Percentiles rank a stretch among this genome's conserved stretches.
Evolutionary conservation across 2,113 vertebrate species (phyloP).

Genomic region (Lanius ludovicianus): DNA sequence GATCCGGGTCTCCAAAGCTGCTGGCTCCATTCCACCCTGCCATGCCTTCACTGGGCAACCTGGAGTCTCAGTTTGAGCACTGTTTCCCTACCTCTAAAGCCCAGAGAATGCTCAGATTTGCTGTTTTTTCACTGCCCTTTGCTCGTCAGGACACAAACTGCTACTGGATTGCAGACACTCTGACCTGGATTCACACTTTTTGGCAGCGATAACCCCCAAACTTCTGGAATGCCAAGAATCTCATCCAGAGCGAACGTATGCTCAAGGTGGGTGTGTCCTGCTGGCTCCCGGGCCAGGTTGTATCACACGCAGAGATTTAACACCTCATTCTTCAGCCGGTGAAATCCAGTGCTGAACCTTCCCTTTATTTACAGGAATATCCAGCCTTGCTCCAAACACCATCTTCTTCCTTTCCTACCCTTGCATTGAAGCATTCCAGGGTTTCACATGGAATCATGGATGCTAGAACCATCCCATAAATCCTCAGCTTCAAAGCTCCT

Average conservation of each 20-base stretch:
- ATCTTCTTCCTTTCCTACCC: neutral
- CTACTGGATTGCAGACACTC: neutral
- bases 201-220: neutral
- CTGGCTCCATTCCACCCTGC: neutral
- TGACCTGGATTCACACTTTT: neutral
- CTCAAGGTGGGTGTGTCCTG: rapidly evolving
- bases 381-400: neutral
- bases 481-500: neutral
- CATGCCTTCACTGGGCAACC: neutral
- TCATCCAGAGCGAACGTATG: rapidly evolving
- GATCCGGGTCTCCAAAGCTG: neutral
- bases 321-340: neutral
- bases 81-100: neutral
- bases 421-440: neutral
- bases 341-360: neutral
- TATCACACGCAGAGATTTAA: neutral
- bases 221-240: neutral
- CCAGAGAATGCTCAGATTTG: neutral
- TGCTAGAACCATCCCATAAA: neutral
- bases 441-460: neutral
- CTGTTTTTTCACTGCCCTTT: neutral
- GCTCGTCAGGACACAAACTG: neutral
- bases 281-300: neutral
- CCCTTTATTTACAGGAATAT: neutral
- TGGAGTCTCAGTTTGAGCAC: neutral